Evolutionary conservation across 2,113 vertebrate species (phyloP).

Genomic region (Sitta europaea): DNA sequence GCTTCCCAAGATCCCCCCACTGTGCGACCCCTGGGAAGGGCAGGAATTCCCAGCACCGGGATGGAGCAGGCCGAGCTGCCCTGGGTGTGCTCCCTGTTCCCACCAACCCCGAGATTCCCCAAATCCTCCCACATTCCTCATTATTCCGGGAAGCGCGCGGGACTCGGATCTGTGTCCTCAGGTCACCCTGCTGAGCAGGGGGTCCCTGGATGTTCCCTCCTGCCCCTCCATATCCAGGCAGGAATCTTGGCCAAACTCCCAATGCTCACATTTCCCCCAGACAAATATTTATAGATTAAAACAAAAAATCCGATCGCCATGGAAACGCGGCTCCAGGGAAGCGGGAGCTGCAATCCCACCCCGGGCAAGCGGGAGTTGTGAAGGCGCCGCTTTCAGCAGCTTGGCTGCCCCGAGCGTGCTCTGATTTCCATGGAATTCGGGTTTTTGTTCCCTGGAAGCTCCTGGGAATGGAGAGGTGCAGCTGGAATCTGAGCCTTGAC

Average conservation of each 20-base stretch:
- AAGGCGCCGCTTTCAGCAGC: background rate
- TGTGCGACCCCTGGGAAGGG: rapidly evolving
- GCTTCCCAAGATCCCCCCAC: background rate
- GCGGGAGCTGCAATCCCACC: background rate
- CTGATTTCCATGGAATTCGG: background rate
- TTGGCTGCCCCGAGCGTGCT: rapidly evolving
- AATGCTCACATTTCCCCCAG: background rate
- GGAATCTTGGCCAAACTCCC: background rate
- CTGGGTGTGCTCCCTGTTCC: background rate
- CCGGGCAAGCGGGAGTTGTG: rapidly evolving
- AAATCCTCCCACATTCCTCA: background rate
- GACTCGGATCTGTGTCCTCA: background rate
- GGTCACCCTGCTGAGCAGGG: background rate
- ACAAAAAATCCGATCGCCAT: background rate
- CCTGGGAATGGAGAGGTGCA: background rate
- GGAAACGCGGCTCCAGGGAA: background rate
- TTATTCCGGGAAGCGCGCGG: rapidly evolving
- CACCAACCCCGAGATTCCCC: background rate
- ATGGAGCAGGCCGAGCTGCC: rapidly evolving
- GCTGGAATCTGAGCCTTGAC: background rate
- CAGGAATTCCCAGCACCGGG: rapidly evolving
- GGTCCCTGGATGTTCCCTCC: background rate
- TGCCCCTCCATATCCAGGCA: background rate
- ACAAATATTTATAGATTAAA: background rate
- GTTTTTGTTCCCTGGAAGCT: background rate